Percentiles rank a stretch among this genome's conserved stretches.
Conservation (phyloP, 1,140 invertebrate genomes). For the Neodiprion virginianus region DNA sequence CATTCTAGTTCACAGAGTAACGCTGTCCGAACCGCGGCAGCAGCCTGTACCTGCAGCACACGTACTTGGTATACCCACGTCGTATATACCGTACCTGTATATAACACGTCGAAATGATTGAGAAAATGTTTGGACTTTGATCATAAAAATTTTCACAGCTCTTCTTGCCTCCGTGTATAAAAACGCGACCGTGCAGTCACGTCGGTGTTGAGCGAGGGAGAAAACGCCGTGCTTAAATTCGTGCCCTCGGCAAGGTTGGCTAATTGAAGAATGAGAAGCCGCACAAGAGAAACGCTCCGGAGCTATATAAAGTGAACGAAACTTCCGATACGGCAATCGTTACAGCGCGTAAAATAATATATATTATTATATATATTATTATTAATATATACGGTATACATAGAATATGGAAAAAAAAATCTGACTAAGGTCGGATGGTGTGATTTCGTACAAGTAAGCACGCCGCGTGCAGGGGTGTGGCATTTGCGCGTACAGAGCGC, state of each 20-base stretch:
- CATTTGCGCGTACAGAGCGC: not conserved
- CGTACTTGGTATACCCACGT: not conserved
- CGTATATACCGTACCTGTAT: not conserved
- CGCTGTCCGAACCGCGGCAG: not conserved
- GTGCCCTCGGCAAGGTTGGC: not conserved
- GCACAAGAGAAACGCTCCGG: too few relatives aligned
- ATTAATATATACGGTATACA: too few relatives aligned
- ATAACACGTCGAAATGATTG: not conserved
- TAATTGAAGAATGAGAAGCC: not conserved
- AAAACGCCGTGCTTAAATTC: not conserved
- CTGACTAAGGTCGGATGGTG: too few relatives aligned
- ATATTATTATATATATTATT: too few relatives aligned
- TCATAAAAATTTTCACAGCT: not conserved
- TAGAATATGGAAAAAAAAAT: too few relatives aligned
- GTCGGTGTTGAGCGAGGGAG: not conserved
- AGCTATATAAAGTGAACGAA: too few relatives aligned
- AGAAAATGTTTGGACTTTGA: not conserved
- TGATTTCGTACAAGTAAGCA: too few relatives aligned
- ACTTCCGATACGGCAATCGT: too few relatives aligned
- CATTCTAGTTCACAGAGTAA: not conserved
- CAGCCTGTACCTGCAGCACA: not conserved
- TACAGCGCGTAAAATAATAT: too few relatives aligned
- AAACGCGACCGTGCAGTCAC: not conserved
- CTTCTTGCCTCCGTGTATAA: too few relatives aligned
- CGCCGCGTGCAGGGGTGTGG: not conserved